Evolutionary conservation across 2,888 invertebrate species (phyloP).

Genomic region (Eristalis tenax): DNA sequence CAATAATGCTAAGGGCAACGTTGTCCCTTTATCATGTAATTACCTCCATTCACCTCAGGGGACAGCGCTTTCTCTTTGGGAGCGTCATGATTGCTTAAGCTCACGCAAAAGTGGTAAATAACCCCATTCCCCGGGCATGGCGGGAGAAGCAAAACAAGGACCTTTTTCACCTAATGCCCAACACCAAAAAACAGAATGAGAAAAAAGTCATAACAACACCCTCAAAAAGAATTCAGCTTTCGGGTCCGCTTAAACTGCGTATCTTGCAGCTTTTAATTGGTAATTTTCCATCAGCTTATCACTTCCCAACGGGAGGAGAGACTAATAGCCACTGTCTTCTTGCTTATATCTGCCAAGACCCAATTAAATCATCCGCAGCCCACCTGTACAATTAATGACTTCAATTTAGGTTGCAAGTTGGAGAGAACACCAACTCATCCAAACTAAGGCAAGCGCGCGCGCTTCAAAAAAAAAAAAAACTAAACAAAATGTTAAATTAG

Average conservation of each 20-base stretch:
- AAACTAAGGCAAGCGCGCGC: slow-evolving; percentile 4
- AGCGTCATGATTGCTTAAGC: not conserved
- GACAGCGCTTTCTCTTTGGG: not conserved
- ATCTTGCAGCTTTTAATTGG: slow-evolving; percentile 44
- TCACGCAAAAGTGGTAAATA: not conserved
- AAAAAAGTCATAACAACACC: not conserved
- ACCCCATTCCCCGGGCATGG: not conserved
- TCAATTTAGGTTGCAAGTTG: slow-evolving; percentile 19
- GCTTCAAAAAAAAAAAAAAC: not conserved
- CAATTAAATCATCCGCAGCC: slow-evolving; percentile 56
- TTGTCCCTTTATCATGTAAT: not conserved
- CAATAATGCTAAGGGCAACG: not conserved
- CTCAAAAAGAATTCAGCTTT: not conserved
- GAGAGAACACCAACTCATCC: not conserved
- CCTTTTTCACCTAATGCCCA: not conserved
- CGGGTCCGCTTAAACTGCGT: slow-evolving; percentile 10
- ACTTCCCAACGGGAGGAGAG: slow-evolving; percentile 30
- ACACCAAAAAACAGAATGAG: no score
- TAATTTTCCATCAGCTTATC: slow-evolving; percentile 50
- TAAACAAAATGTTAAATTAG: slow-evolving; percentile 54
- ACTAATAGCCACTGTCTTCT: slow-evolving; percentile 40
- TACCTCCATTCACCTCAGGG: not conserved
- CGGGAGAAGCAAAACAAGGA: not conserved
- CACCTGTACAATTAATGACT: slow-evolving; percentile 45
- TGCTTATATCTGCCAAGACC: slow-evolving; percentile 37